These are phyloP conservation scores for Elmis aenea DNA, from an alignment of 2,888 invertebrate genomes.

Conservation along the genomic window DNA sequence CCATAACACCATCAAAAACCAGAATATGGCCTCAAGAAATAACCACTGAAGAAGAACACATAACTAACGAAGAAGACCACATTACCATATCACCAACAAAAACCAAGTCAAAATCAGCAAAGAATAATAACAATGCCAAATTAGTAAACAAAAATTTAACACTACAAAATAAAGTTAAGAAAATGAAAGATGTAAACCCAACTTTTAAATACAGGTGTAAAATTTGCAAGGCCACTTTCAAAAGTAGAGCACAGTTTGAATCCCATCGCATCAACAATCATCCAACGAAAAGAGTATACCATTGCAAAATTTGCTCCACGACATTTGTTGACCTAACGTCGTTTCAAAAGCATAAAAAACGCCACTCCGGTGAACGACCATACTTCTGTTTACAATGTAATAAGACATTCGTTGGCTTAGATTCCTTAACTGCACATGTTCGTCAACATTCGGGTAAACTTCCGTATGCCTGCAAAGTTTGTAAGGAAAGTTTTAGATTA, in stretches of 20 bases:
- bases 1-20: too few relatives aligned
- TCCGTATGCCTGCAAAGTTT: slow-evolving; percentile 39
- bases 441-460: slow-evolving; percentile 40
- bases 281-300: slow-evolving; percentile 10
- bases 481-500: slow-evolving; percentile 35
- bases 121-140: background rate
- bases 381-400: slow-evolving; percentile 35
- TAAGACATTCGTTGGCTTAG: slow-evolving; percentile 29
- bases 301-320: slow-evolving; percentile 40
- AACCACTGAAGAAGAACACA: too few relatives aligned
- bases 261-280: slow-evolving; percentile 1
- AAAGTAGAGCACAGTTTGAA: background rate
- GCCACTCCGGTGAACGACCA: slow-evolving; percentile 32
- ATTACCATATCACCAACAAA: too few relatives aligned
- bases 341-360: slow-evolving; percentile 33
- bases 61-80: too few relatives aligned
- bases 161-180: slow-evolving; percentile 1
- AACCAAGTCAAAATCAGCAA: too few relatives aligned
- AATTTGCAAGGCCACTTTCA: slow-evolving; percentile 2
- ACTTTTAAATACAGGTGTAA: background rate
- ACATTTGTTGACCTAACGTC: slow-evolving; percentile 33
- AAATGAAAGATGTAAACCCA: background rate
- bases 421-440: slow-evolving; percentile 38
- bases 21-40: too few relatives aligned
- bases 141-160: background rate